phyloP scores from a whole-genome alignment of 2,888 invertebrate genomes.

The Drosophila kuntzei region DNA sequence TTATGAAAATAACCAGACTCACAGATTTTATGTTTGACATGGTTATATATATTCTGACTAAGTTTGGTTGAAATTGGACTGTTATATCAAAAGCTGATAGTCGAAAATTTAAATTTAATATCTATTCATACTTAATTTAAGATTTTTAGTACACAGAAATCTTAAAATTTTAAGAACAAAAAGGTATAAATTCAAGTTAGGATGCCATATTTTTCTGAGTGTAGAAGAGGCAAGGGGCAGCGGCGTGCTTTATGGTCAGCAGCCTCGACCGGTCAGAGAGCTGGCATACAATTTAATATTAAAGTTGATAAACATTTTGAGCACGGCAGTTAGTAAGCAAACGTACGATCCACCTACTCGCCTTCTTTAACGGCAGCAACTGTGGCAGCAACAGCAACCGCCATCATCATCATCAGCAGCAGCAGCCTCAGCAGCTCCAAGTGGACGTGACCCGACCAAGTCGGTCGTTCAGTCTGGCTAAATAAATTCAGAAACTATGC shows the following conservation, averaged over 20 bases:
- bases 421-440: constrained; percentile 42
- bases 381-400: constrained; percentile 52
- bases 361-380: constrained; percentile 80
- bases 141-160: too few species aligned
- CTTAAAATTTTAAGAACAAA: too few species aligned
- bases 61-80: too few species aligned
- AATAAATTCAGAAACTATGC: constrained; percentile 81
- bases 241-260: constrained; percentile 64
- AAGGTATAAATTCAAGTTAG: too few species aligned
- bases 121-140: too few species aligned
- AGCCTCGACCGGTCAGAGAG: constrained; percentile 54
- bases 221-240: constrained; percentile 23
- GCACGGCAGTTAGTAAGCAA: constrained; percentile 85
- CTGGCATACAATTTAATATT: constrained; percentile 83
- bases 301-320: constrained; percentile 84
- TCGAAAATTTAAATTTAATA: too few species aligned
- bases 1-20: too few species aligned
- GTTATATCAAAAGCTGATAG: too few species aligned
- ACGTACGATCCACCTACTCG: constrained; percentile 85
- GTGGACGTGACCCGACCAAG: constrained; percentile 72
- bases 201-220: too few species aligned
- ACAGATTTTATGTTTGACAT: too few species aligned
- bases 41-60: too few species aligned
- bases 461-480: constrained; percentile 56
- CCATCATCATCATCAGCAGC: constrained; percentile 66